These are phyloP conservation scores for Sminthurinus signatus DNA, from an alignment of 1,140 invertebrate genomes.

Conservation along the genomic window DNA sequence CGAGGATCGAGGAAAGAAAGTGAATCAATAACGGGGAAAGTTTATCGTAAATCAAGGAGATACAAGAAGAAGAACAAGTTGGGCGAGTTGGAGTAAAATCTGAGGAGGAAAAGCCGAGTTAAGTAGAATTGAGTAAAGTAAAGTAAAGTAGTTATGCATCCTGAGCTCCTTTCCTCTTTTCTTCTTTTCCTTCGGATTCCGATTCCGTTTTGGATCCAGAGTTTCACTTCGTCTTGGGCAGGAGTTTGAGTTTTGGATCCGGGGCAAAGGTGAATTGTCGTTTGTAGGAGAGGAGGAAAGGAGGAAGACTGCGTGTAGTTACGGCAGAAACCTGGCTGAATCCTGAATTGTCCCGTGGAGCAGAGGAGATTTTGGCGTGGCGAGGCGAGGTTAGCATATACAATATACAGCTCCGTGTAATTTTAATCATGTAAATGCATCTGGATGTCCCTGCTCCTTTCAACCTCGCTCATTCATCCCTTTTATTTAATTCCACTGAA, in stretches of 20 bases:
- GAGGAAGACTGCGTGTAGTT: background rate
- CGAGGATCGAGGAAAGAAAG: too few relatives aligned
- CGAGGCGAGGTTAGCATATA: too few relatives aligned
- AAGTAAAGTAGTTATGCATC: conserved; percentile 1
- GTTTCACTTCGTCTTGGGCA: too few relatives aligned
- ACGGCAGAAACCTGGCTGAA: background rate
- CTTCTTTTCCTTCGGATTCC: background rate
- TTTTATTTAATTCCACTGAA: conserved; percentile 25
- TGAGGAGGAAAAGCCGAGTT: background rate
- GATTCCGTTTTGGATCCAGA: too few relatives aligned
- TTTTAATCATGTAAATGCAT: conserved; percentile 42
- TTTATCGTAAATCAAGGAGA: conserved; percentile 17
- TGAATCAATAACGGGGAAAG: conserved; percentile 18
- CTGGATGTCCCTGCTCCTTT: conserved; percentile 34
- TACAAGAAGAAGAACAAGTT: background rate
- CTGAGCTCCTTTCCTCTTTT: conserved; percentile 1
- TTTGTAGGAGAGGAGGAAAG: background rate
- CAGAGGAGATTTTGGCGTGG: too few relatives aligned
- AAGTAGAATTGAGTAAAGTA: conserved; percentile 5
- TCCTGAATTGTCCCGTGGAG: background rate
- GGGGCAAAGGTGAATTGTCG: background rate
- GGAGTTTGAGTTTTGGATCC: too few relatives aligned
- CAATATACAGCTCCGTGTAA: conserved; percentile 26
- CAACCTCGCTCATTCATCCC: conserved; percentile 25
- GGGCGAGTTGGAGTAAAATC: background rate